These are phyloP conservation scores for Rutpela maculata DNA, from an alignment of 2,888 invertebrate species.

Conservation along the genomic window DNA sequence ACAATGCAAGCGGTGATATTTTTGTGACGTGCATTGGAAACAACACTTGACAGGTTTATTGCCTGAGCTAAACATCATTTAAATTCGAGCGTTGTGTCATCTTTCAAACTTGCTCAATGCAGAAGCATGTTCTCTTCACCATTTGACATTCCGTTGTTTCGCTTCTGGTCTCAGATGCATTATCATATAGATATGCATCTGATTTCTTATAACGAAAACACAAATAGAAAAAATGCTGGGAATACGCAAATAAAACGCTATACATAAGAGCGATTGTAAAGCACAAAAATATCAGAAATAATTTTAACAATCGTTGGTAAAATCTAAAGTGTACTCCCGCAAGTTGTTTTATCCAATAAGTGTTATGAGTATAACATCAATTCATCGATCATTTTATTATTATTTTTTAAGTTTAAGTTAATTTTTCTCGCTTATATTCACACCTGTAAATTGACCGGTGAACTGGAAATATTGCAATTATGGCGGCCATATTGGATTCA, in stretches of 20 bases:
- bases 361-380: too few species aligned
- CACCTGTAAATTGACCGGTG: too few species aligned
- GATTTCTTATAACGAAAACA: slow-evolving; percentile 41
- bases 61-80: slow-evolving; percentile 71
- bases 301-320: neutral
- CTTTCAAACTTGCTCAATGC: slow-evolving; percentile 64
- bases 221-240: slow-evolving; percentile 14
- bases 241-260: slow-evolving; percentile 8
- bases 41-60: slow-evolving; percentile 71
- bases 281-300: neutral
- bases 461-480: too few species aligned
- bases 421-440: too few species aligned
- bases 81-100: slow-evolving; percentile 71
- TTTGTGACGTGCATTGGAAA: slow-evolving; percentile 67
- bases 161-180: slow-evolving; percentile 46
- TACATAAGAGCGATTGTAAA: neutral
- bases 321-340: too few species aligned
- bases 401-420: too few species aligned
- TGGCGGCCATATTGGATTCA: too few species aligned
- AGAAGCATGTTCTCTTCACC: slow-evolving; percentile 56
- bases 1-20: slow-evolving; percentile 68
- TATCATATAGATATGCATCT: slow-evolving; percentile 46
- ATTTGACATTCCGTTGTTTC: slow-evolving; percentile 63
- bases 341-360: too few species aligned
- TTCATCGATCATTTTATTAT: too few species aligned